phyloP scores from a whole-genome alignment of 2,797 vertebrate species.

The Sebastolobus alascanus region DNA sequence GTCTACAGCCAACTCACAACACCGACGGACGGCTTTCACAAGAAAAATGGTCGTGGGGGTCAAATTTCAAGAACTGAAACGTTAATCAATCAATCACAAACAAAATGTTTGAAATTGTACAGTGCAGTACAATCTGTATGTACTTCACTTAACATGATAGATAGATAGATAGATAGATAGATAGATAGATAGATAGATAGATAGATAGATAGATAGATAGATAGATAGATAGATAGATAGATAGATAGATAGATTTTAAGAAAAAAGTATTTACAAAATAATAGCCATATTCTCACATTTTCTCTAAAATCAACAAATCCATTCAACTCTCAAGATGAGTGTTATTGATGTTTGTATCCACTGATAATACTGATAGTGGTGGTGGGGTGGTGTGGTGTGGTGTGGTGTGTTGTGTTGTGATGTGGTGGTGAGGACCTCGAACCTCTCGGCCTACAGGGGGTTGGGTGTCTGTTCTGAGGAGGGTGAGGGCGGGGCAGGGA shows the following conservation, averaged over 20 bases:
- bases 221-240: conserved; percentile 42
- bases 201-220: conserved; percentile 68
- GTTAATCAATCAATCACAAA: conserved; percentile 63
- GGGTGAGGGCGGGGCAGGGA: conserved; percentile 43
- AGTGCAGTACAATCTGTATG: conserved; percentile 62
- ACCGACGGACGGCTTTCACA: conserved; percentile 79
- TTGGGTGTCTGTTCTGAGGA: conserved; percentile 68
- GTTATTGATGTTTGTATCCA: conserved; percentile 73
- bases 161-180: conserved; percentile 87
- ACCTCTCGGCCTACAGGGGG: conserved; percentile 63
- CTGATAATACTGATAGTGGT: conserved; percentile 75
- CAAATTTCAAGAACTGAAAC: conserved; percentile 73
- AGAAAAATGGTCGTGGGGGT: conserved; percentile 69
- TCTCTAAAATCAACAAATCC: conserved; percentile 92
- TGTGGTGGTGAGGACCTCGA: conserved; percentile 69
- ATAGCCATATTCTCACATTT: conserved; percentile 72
- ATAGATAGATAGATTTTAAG: conserved; percentile 49
- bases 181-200: conserved; percentile 87
- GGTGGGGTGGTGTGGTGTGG: conserved; percentile 69
- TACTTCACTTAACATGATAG: conserved; percentile 59
- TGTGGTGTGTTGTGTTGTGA: conserved; percentile 66
- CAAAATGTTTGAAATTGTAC: conserved; percentile 65
- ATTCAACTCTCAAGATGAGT: conserved; percentile 80
- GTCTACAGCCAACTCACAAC: conserved; percentile 80
- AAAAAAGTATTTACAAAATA: conserved; percentile 83